A percentile compares a stretch with the other conserved stretches of the same genome.
Conservation (phyloP, 2,113 vertebrate species). For the Paradisaea rubra region DNA sequence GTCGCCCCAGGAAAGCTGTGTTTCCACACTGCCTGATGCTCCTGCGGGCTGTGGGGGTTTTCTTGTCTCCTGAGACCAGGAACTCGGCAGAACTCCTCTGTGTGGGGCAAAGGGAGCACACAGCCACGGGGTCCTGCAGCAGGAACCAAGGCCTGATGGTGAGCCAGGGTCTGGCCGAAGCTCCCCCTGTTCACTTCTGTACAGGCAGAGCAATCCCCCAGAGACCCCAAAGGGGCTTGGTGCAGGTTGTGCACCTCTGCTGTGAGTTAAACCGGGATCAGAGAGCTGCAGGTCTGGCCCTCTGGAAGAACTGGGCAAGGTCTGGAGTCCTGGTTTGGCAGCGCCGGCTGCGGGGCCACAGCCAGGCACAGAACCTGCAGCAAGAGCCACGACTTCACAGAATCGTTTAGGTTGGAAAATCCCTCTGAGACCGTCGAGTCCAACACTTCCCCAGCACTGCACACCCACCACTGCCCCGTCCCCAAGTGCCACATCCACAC, state of each 20-base stretch:
- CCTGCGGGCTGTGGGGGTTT: not conserved
- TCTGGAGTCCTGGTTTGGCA: not conserved
- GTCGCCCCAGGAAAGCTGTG: not conserved
- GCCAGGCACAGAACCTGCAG: not conserved
- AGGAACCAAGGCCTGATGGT: not conserved
- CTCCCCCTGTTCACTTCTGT: not conserved
- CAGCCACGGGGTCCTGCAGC: not conserved
- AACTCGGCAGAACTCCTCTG: not conserved
- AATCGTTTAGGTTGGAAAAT: not conserved
- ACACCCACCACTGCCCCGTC: no score
- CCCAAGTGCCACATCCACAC: not conserved
- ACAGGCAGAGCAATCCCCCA: not conserved
- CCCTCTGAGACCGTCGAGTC: not conserved
- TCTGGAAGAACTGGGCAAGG: not conserved
- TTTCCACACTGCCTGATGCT: not conserved
- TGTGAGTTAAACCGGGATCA: not conserved
- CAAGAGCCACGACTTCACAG: not conserved
- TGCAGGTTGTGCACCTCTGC: not conserved
- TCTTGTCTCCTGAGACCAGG: not conserved
- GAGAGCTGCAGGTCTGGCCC: not conserved
- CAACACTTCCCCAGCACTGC: not conserved
- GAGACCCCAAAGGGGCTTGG: not conserved
- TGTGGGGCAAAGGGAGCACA: not conserved
- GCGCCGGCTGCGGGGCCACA: rapidly evolving
- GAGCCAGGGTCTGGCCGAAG: not conserved